Evolutionary conservation across 2,797 vertebrate species (phyloP).

Genomic region (Gymnothorax reevesii): DNA sequence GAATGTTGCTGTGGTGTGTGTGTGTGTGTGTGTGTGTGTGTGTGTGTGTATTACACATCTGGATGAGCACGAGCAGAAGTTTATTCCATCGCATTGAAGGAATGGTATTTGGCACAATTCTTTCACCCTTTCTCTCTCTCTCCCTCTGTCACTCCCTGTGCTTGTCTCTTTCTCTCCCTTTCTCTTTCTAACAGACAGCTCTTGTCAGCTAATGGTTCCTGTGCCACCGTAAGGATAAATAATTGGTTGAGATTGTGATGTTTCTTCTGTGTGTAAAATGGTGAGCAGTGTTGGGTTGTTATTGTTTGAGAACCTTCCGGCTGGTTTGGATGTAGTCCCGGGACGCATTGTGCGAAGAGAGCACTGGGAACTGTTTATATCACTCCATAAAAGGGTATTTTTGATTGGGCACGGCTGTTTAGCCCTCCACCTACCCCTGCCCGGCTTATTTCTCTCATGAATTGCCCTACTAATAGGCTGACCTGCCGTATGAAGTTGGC

Average conservation of each 20-base stretch:
- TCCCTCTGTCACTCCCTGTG: neutral
- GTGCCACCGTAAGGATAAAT: neutral
- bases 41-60: conserved; percentile 7
- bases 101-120: neutral
- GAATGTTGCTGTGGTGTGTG: neutral
- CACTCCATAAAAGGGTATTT: neutral
- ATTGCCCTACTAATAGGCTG: neutral
- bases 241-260: neutral
- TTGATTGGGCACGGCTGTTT: neutral
- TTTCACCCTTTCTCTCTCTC: neutral
- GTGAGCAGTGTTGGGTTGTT: neutral
- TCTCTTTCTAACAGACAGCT: neutral
- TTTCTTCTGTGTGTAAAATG: neutral
- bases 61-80: neutral
- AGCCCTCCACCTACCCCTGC: neutral
- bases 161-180: neutral
- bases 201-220: neutral
- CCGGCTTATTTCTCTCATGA: neutral
- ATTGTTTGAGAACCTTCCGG: neutral
- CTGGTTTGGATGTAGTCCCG: neutral
- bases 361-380: neutral
- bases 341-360: neutral
- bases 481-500: neutral
- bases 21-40: neutral
- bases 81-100: neutral